These are phyloP conservation scores for Parus major DNA, from an alignment of 2,113 vertebrate species.

Conservation along the genomic window DNA sequence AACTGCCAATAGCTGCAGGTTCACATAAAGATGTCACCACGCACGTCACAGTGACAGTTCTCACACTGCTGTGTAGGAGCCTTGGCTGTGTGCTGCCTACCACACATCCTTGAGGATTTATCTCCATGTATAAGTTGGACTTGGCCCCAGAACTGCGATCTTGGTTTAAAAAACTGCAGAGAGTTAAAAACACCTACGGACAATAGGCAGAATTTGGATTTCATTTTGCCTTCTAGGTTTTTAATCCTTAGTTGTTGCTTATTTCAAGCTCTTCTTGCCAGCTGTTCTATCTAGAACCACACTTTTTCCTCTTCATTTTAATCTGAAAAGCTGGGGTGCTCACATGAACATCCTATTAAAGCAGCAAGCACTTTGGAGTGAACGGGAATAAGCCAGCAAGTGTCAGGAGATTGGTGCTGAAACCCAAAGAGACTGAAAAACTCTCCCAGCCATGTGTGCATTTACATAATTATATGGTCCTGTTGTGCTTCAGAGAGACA, in stretches of 20 bases:
- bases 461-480: conserved; percentile 21
- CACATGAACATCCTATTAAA: not conserved
- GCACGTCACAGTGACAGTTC: not conserved
- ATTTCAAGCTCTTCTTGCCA: not conserved
- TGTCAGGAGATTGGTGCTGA: conserved; percentile 5
- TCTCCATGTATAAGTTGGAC: not conserved
- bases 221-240: not conserved
- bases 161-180: not conserved
- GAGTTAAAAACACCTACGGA: not conserved
- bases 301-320: not conserved
- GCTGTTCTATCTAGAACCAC: not conserved
- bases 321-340: conserved; percentile 5
- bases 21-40: not conserved
- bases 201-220: not conserved
- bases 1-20: not conserved
- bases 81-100: not conserved
- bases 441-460: not conserved
- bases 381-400: conserved; percentile 15
- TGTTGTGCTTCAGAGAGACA: not conserved
- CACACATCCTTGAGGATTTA: not conserved
- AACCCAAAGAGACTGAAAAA: not conserved
- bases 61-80: not conserved
- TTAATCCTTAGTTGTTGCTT: not conserved
- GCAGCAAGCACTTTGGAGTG: not conserved
- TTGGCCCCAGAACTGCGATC: not conserved